Percentiles rank a stretch among this genome's conserved stretches.
phyloP scores from a whole-genome alignment of 2,888 invertebrate genomes.

The Cephus spinipes region DNA sequence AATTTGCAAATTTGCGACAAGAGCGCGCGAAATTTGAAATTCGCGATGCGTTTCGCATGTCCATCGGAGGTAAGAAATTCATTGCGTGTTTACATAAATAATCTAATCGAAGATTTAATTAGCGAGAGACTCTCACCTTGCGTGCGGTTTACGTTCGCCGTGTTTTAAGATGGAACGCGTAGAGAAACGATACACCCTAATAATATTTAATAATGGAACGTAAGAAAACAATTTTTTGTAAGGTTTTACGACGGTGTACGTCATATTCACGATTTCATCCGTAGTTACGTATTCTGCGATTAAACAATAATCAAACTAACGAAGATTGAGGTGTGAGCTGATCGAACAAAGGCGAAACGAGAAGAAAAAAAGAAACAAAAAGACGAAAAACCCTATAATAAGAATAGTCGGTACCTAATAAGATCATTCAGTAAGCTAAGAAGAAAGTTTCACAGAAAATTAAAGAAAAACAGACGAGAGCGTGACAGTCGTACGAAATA shows the following conservation, averaged over 20 bases:
- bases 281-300: not conserved
- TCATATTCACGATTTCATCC: not conserved
- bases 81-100: not conserved
- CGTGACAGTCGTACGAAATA: not conserved
- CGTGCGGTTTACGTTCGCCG: not conserved
- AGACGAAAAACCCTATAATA: not conserved
- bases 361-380: not conserved
- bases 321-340: not conserved
- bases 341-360: not conserved
- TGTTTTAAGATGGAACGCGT: not conserved
- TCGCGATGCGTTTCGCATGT: not conserved
- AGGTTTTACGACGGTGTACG: not conserved
- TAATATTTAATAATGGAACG: not conserved
- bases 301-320: not conserved
- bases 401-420: not conserved
- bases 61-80: not conserved
- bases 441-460: not conserved
- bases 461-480: not conserved
- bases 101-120: not conserved
- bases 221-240: not conserved
- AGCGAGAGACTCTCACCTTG: not conserved
- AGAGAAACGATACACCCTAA: not conserved
- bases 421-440: not conserved
- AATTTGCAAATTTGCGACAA: too few species aligned
- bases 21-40: too few species aligned